Evolutionary conservation across 2,113 vertebrate species (phyloP), one percentile per base, ranked within the genome.

Genomic region (Psephotus haematonotus): DNA sequence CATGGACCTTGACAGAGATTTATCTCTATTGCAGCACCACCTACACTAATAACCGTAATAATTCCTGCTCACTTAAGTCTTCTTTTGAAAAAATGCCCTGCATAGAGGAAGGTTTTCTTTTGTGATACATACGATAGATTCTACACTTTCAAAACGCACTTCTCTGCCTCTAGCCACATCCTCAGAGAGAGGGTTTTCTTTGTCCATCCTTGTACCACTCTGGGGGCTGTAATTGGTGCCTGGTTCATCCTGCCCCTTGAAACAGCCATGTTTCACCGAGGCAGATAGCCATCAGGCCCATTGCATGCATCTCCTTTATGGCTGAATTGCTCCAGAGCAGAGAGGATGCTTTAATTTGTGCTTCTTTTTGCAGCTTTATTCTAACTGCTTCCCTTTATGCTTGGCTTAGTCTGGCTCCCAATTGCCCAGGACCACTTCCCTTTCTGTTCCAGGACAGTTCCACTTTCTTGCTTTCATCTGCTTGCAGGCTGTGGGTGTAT

Each of bases 101-200:
- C 15, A 2, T 60, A 65, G 23, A 63, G 8, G 49, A 92, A 53
- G 31, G 13, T 60, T 91, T 88, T 64, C 37, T 62, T 46, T 17
- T 0, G 5, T 3, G 3, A 3, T 39, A 78, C 3, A 1, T 37
- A 11, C 22, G 23, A 90, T 12, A 44, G 59, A 43, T 35, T 7
- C 10, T 37, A 79, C 7, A 20, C 23, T 86, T 88, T 39, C 43
- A 88, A 74, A 80, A 78, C 28, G 6, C 10, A 31, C 18, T 74
- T 71, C 43, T 81, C 55, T 68, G 41, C 68, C 44, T 72, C 27
- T 52, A 82, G 52, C 8, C 52, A 85, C 7, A 79, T 84, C 33
- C 55, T 85, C 37, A 68, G n/a, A 55, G 43, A 60, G 27, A 17
- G 6, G 18, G 53, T n/a, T 72, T 80, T 83, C 81, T 59, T 53